Conservation (phyloP, 1,140 invertebrate genomes). For the Zaprionus capensis region DNA sequence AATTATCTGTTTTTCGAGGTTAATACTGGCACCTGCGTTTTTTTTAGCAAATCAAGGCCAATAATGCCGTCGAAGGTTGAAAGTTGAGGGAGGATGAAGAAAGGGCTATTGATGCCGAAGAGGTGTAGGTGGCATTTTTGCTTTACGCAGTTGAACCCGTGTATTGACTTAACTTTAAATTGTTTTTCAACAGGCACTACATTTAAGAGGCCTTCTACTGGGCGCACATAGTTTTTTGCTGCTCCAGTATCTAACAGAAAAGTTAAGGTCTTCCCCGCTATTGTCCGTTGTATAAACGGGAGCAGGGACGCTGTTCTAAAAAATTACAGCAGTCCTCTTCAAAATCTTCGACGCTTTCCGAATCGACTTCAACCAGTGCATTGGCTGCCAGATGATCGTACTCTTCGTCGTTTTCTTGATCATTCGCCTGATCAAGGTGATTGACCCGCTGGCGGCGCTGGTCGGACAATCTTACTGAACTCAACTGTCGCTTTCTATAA, state of each 20-base stretch:
- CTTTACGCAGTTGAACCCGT: background rate
- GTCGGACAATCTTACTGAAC: no score
- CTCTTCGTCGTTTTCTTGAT: background rate
- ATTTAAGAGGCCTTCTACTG: background rate
- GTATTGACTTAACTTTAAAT: slow-evolving; percentile 4
- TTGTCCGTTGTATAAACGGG: slow-evolving; percentile 1
- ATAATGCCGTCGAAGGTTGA: slow-evolving; percentile 1
- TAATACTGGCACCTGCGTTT: background rate
- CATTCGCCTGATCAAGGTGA: background rate
- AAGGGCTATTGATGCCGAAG: slow-evolving; percentile 1
- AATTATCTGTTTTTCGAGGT: slow-evolving; percentile 5
- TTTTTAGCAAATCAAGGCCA: background rate
- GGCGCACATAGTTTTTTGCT: background rate
- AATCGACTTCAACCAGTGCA: background rate
- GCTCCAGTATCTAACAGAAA: background rate
- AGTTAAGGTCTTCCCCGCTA: background rate
- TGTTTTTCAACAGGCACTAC: slow-evolving; percentile 5
- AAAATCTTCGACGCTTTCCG: background rate
- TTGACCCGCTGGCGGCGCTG: background rate
- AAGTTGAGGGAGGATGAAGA: background rate
- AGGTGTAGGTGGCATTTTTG: slow-evolving; percentile 1
- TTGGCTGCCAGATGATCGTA: background rate
- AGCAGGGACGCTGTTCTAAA: background rate
- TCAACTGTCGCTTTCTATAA: no score
- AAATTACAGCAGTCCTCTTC: background rate